phyloP scores from a whole-genome alignment of 2,797 vertebrate species.

The Pseudochirops corinnae region DNA sequence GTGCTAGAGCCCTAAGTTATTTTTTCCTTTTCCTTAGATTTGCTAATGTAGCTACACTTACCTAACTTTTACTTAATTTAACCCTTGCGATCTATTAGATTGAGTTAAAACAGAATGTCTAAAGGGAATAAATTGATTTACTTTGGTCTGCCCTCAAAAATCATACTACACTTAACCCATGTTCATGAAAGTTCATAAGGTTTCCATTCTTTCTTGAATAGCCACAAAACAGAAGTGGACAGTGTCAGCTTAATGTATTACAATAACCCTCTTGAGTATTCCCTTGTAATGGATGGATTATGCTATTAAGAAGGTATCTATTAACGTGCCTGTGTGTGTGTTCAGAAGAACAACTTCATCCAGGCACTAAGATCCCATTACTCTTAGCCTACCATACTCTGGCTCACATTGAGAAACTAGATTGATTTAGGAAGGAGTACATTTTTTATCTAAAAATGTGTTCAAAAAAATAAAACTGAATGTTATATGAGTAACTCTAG shows the following conservation, averaged over 20 bases:
- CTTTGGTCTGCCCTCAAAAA: constrained; percentile 51
- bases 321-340: constrained; percentile 6
- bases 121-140: constrained; percentile 57
- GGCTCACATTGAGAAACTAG: neutral
- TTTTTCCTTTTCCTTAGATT: constrained; percentile 34
- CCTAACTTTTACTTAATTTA: constrained; percentile 57
- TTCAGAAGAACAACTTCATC: neutral
- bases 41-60: constrained; percentile 46
- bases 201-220: constrained; percentile 34
- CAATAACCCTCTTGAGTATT: constrained; percentile 28
- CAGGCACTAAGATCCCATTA: neutral
- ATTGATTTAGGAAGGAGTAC: neutral
- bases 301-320: constrained; percentile 23
- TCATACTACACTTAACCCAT: constrained; percentile 41
- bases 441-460: neutral
- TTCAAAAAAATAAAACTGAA: neutral
- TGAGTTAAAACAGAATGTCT: constrained; percentile 37
- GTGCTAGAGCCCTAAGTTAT: too few species aligned
- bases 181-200: constrained; percentile 10
- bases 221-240: constrained; percentile 23
- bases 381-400: neutral
- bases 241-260: neutral
- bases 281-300: constrained; percentile 30
- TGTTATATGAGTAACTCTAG: neutral
- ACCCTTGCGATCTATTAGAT: constrained; percentile 43